Base-by-base conservation (phyloP, 2,113 vertebrate genomes). In the Hylia prasina region DNA sequence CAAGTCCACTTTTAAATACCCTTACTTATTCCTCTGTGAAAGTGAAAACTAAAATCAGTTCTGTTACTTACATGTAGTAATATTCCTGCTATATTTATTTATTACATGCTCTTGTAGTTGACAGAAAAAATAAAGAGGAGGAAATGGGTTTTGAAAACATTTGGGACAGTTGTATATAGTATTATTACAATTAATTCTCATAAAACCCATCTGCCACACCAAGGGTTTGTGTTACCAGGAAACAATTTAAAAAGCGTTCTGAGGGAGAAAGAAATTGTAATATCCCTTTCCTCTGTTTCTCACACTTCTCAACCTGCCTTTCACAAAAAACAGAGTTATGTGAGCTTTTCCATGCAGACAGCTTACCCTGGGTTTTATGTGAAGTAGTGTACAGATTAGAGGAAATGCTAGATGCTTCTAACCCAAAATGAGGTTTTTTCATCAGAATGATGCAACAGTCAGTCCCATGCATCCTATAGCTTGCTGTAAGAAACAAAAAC, bases 181-280 rank as follows among this genome's bases (percentile, higher is more conserved):
- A 91, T 91, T 93, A 95, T 93, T 89, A 80, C 61, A 96, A 96
- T 95, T 96, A 96, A 89, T 93, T 95, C 89, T 93, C 81, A 87
- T 91, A 96, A 96, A 96, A 94, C 75, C 91, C 93, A 96, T 96
- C 89, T 96, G 91, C 83, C 42, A 61, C 78, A 94, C 87, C 61
- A 89, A 85, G 65, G 65, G 77, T 72, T 95, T 95, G 78, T 87
- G 89, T 96, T 97, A 95, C 95, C 93, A 96, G 94, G 73, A 96
- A 96, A 93, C 27, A 53, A 91, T 94, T 94, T 96, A 20, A 81
- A 93, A 82, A 94, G 54, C 15, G 40, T 91, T 95, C 83, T 75
- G 87, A 90, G 83, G 64, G 80, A 89, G 60, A 94, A 84, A 89
- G 87, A 93, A 91, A 97, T 94, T 69, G 78, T 54, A 92, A 83